These are phyloP conservation scores for Manis crassicaudata DNA, from an alignment of 2,797 vertebrate genomes.

Conservation along the genomic window DNA sequence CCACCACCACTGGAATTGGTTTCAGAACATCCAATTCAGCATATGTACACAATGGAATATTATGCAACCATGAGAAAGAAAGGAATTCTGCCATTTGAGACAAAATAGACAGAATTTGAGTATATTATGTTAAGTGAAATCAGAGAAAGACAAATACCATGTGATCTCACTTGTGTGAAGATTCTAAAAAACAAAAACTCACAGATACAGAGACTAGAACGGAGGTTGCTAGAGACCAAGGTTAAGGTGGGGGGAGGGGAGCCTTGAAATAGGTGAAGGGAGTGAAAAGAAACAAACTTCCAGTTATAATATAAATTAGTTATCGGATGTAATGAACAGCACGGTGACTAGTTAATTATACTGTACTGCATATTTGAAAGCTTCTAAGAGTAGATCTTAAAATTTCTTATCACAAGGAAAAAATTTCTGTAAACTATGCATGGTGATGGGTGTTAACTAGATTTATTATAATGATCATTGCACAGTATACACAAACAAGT, in stretches of 20 bases:
- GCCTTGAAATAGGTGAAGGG: background rate
- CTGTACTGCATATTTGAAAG: background rate
- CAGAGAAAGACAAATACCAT: background rate
- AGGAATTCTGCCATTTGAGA: background rate
- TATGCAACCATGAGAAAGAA: background rate
- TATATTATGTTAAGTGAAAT: background rate
- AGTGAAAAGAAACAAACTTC: background rate
- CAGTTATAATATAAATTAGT: background rate
- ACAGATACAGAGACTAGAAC: background rate
- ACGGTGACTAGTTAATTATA: background rate
- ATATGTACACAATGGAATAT: background rate
- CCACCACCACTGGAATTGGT: too few relatives aligned
- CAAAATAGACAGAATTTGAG: background rate
- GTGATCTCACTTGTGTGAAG: background rate
- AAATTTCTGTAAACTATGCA: background rate
- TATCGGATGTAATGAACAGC: background rate
- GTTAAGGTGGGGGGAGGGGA: background rate
- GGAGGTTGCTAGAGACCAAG: background rate
- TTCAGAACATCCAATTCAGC: too few relatives aligned
- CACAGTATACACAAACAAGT: background rate
- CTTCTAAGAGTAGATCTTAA: background rate
- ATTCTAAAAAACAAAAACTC: background rate
- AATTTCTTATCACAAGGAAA: background rate
- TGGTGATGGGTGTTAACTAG: background rate
- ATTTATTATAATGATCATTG: background rate